Evolutionary conservation across 2,113 vertebrate genomes (phyloP), one percentile per base, ranked within the genome.

Genomic region (Nothobranchius furzeri): DNA sequence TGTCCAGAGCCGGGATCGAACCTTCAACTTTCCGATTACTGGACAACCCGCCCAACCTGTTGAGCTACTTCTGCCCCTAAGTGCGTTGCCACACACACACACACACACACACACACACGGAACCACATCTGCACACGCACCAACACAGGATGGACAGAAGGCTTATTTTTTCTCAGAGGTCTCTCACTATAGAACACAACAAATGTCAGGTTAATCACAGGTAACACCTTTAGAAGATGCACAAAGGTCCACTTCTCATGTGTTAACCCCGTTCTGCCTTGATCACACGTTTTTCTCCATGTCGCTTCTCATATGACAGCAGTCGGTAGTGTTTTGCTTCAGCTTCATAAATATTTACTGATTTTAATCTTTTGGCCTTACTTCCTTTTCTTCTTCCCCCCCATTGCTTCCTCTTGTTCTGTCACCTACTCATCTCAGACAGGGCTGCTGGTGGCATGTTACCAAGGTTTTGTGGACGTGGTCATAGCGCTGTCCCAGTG

Each of bases 401-500:
- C n/a, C n/a, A n/a, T 57, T 50, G 35, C 47, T 20, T 2, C 37
- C n/a, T 73, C 64, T 37, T 68, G 7, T 59, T 8, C 55, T 59
- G 52, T 80, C 65, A 10, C 46, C 70, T 71, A 70, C 49, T 65
- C 13, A 0, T 78, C 68, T 78, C 83, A 99, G 98, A 97, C 91
- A 12, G 95, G 95, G 79, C 95, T 99, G 73, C 90, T 98, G 14
- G 74, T 99, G 46, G 98, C 98, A 7, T 98, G 96, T 81, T 98
- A 97, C 91, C 96, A 98, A 46, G 96, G 97, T 37, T 99, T 93
- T 36, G 95, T 98, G 89, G 97, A 98, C 52, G 88, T 95, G 0
- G 95, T 98, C 85, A 93, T 96, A 79, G 93, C 94, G 54, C 91
- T 99, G 76, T 92, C 95, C 9, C 94, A 96, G 60, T 99, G 98